A percentile compares a stretch with the other conserved stretches of the same genome.
These are phyloP conservation scores for Aphis craccivora DNA, from an alignment of 1,140 invertebrate species.

Conservation along the genomic window DNA sequence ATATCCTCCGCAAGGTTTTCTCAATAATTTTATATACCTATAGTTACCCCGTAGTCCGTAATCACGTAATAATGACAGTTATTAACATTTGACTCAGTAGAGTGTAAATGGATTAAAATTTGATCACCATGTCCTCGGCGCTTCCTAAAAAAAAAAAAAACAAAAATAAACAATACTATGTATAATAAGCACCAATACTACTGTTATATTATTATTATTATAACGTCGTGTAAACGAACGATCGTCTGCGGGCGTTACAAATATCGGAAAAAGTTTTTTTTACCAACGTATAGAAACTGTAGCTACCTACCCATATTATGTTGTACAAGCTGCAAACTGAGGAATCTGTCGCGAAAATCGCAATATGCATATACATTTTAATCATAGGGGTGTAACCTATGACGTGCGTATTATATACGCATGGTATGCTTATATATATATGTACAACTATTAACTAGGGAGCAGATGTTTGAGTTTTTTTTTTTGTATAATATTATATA, in stretches of 20 bases:
- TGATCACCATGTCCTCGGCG: background rate
- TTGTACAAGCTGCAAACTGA: slow-evolving; percentile 4
- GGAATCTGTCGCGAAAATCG: background rate
- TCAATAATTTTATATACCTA: background rate
- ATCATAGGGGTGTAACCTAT: slow-evolving; percentile 12
- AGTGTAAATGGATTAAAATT: background rate
- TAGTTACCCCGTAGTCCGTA: background rate
- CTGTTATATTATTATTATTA: background rate
- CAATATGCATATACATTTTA: slow-evolving; percentile 16
- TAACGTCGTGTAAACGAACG: background rate
- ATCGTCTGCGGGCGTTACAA: background rate
- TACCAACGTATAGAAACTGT: too few species aligned
- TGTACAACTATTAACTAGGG: background rate
- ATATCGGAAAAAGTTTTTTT: background rate
- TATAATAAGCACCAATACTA: too few species aligned
- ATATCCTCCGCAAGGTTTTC: background rate
- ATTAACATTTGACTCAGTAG: background rate
- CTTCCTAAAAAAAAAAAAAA: background rate
- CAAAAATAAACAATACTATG: too few species aligned
- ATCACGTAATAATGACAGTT: background rate
- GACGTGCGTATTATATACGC: background rate
- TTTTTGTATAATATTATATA: background rate
- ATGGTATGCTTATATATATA: background rate
- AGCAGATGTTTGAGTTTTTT: slow-evolving; percentile 24
- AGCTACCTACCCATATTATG: background rate